Base-by-base conservation (phyloP, 2,113 vertebrate genomes). In the Ctenomys sociabilis region DNA sequence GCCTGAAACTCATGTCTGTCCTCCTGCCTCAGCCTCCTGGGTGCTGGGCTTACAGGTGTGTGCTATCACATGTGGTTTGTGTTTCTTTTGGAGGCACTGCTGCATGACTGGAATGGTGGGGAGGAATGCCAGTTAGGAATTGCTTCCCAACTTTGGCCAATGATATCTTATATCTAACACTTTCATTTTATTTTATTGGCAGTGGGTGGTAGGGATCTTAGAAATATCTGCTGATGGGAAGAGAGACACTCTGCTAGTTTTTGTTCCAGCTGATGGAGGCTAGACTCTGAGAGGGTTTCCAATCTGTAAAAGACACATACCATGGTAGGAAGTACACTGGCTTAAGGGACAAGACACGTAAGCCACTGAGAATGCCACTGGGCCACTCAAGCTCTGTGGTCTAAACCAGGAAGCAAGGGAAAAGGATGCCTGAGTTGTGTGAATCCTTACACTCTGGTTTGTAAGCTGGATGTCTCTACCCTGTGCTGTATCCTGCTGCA, bases 201-300 rank as follows among this genome's bases (percentile, higher is more conserved):
- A 37, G 19, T 80, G 16, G 73, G 49, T 52, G 30, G 30, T 35
- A 1, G 45, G 22, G 40, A 30, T 90, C 52, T n/a, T 68, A 72
- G 78, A 93, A 88, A 66, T 59, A 52, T 93, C 45, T 93, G 45
- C 37, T 75, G 13, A 63, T 40, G 88, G 54, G 24, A 93, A 85
- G 78, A 88, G 49, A 94, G 87, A 78, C n/a, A 92, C 40, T 92
- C 77, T 26, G 4, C 10, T 92, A 87, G 40, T 77, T 68, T 94
- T 59, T 73, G 17, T 82, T 26, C 1, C 43, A 4, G 3, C 5
- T 16, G 2, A 24, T 0, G 10, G 37, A 88, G 45, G 7, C 61
- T 21, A 63, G 57, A 64, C 13, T 22, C 64, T 49, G 40, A 8
- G 1, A 16, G 85, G 30, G 3, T 35, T 90, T 7, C 1, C 35